These are phyloP conservation scores for Drosophila cognata DNA, from an alignment of 2,888 invertebrate genomes.

Conservation along the genomic window DNA sequence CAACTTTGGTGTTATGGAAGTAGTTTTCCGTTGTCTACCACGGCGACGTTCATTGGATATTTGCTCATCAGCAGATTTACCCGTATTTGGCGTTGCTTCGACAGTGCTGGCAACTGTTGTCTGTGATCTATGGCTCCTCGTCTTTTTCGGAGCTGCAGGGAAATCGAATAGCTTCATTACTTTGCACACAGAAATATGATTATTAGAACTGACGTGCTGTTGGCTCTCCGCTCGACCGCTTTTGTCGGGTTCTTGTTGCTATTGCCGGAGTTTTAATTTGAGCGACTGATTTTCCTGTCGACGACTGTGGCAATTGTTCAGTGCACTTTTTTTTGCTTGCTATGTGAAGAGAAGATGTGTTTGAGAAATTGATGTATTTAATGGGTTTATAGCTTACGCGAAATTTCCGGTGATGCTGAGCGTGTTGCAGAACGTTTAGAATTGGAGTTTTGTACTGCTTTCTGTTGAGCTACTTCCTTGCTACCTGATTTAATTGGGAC, in stretches of 20 bases:
- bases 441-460: neutral
- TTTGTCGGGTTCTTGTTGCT: conserved; percentile 1
- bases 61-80: neutral
- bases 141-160: conserved; percentile 23
- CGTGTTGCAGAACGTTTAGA: conserved; percentile 6
- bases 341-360: neutral
- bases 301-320: neutral
- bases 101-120: neutral
- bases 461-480: no score
- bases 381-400: conserved; percentile 7
- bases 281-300: neutral
- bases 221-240: neutral
- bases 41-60: neutral
- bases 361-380: neutral
- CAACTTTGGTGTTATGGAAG: neutral
- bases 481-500: neutral
- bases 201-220: conserved; percentile 17
- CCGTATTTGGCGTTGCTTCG: neutral
- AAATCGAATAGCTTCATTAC: neutral
- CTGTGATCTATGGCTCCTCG: neutral
- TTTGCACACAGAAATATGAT: neutral
- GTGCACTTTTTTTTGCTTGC: conserved; percentile 10
- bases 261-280: neutral
- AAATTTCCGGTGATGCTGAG: neutral
- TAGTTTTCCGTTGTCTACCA: neutral